Evolutionary conservation across 1,140 invertebrate genomes (phyloP), one percentile per base, ranked within the genome.

Genomic region (Bicyclus anynana): DNA sequence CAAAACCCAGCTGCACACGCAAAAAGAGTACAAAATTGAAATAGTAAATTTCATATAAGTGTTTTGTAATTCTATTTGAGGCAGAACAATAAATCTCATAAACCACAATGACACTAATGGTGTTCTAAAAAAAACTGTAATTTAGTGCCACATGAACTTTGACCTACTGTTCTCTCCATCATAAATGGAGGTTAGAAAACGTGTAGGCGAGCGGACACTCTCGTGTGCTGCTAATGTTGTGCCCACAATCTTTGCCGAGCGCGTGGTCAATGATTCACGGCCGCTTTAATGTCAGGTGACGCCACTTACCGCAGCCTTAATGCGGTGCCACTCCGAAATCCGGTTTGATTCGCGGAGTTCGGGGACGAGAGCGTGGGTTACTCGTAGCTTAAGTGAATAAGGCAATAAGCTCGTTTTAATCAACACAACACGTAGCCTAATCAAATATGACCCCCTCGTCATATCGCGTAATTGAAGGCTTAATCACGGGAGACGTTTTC

Each of bases 361-460:
- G 47, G 17, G 23, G 21, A 47, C 37, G n/a, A 17, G 7, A 27
- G 73, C 59, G 74, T 72, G 65, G 69, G 69, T 67, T 69, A 72
- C 53, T 52, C 74, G n/a, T n/a, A 23, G 23, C 23, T 23, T 65
- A 76, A 82, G 69, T 78, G 77, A 80, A 77, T 82, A 84, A 77
- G 77, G 77, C 77, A 84, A 87, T 85, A 81, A 84, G 77, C 77
- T 83, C 72, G 73, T 72, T 85, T 85, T 87, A 85, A 87, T 84
- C 81, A 83, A 84, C 79, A 83, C 73, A 80, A 85, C 82, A 79
- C 73, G 76, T 80, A 78, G 72, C 78, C 81, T 87, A 84, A 85
- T 85, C 84, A 85, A 85, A 87, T 84, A 87, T 87, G 78, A 80
- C 78, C 76, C 84, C 77, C 77, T 80, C 74, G 75, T 84, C 82